These are phyloP conservation scores for Yasuhikotakia modesta DNA, from an alignment of 2,797 vertebrate genomes.

Conservation along the genomic window DNA sequence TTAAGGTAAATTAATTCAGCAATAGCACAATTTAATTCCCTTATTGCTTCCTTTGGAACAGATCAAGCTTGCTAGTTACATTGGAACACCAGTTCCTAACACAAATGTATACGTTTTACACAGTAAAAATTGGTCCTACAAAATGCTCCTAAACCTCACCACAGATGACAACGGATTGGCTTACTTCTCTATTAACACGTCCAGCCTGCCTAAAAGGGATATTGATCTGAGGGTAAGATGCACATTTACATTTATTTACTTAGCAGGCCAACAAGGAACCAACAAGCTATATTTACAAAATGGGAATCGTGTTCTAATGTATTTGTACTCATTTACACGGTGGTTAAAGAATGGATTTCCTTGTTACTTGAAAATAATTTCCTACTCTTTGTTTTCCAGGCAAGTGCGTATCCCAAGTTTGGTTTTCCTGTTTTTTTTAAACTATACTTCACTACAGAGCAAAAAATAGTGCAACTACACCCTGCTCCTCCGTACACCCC, in stretches of 20 bases:
- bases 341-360: too few species aligned
- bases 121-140: conserved; percentile 36
- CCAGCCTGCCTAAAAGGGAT: background rate
- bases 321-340: too few species aligned
- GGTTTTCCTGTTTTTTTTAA: accelerated
- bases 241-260: too few species aligned
- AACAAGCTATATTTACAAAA: too few species aligned
- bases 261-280: too few species aligned
- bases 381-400: conserved; percentile 52
- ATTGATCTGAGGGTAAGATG: conserved; percentile 39
- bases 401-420: background rate
- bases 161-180: conserved; percentile 67
- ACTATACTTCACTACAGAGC: background rate
- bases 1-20: background rate
- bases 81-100: conserved; percentile 60
- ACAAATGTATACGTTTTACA: conserved; percentile 63
- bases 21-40: background rate
- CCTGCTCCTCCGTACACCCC: conserved; percentile 51
- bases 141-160: conserved; percentile 63
- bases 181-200: conserved; percentile 64
- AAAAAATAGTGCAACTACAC: background rate
- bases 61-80: conserved; percentile 65
- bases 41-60: background rate
- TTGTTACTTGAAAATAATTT: background rate
- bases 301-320: too few species aligned